Conservation (phyloP, 2,113 vertebrate species). For the Tupaia chinensis region DNA sequence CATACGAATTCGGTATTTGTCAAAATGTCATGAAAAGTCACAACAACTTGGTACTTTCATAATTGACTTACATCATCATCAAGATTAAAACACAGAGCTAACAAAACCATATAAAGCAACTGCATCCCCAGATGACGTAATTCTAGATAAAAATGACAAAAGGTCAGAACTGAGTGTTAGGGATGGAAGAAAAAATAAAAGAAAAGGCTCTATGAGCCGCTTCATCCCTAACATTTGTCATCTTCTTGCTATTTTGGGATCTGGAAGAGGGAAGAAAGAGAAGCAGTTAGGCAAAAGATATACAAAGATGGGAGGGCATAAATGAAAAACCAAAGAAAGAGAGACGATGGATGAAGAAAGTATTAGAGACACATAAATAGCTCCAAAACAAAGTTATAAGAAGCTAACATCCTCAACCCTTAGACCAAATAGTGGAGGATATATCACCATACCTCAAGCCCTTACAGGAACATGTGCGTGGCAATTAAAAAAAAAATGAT, state of each 20-base stretch:
- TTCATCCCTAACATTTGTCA: neutral
- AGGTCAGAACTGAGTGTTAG: neutral
- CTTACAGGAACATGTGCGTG: neutral
- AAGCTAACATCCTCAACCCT: neutral
- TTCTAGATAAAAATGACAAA: constrained; percentile 22
- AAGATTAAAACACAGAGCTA: neutral
- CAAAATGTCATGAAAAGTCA: constrained; percentile 29
- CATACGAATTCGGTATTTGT: neutral
- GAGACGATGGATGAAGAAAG: neutral
- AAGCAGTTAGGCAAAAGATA: neutral
- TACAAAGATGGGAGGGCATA: neutral
- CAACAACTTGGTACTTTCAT: neutral
- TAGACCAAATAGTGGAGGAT: neutral
- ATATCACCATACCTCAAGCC: neutral
- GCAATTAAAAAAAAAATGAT: neutral
- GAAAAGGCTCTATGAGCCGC: neutral
- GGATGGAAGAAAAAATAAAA: neutral
- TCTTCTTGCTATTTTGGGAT: neutral
- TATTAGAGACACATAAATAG: neutral
- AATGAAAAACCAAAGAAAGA: neutral
- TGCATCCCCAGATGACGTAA: neutral
- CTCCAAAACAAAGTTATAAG: neutral
- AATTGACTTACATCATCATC: neutral
- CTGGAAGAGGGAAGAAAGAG: neutral
- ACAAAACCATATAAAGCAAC: neutral